Evolutionary conservation across 2,888 invertebrate genomes (phyloP).

Genomic region (Volucella bombylans): DNA sequence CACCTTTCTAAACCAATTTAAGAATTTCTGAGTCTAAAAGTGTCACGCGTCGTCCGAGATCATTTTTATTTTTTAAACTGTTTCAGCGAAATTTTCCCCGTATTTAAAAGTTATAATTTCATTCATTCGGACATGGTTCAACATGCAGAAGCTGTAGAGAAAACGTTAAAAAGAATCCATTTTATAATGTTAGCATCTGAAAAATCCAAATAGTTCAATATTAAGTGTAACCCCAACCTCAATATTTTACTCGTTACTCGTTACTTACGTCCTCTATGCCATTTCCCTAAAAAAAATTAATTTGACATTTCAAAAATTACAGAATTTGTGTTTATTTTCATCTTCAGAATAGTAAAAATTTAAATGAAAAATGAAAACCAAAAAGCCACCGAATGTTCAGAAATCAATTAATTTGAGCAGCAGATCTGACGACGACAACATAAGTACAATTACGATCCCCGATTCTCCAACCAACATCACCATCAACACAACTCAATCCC

Average conservation of each 20-base stretch:
- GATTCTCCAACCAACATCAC: slow-evolving; percentile 36
- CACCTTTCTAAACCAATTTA: too few relatives aligned
- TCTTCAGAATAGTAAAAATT: slow-evolving; percentile 28
- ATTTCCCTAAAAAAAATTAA: background rate
- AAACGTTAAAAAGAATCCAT: too few relatives aligned
- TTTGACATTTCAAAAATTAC: slow-evolving; percentile 14
- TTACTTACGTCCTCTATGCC: background rate
- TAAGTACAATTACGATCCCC: slow-evolving; percentile 47
- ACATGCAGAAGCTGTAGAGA: too few relatives aligned
- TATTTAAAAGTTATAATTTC: too few relatives aligned
- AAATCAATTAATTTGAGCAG: slow-evolving; percentile 31
- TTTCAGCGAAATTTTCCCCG: too few relatives aligned
- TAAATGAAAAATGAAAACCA: slow-evolving; percentile 40
- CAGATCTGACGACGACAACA: slow-evolving; percentile 48
- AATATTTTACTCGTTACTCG: slow-evolving; percentile 25
- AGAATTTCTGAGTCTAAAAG: too few relatives aligned
- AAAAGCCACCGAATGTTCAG: background rate
- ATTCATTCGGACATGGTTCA: too few relatives aligned
- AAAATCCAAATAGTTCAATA: background rate
- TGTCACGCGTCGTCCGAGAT: too few relatives aligned
- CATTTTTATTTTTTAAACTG: too few relatives aligned
- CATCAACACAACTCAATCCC: background rate
- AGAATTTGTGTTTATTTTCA: slow-evolving; percentile 52
- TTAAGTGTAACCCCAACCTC: background rate
- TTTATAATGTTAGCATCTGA: too few relatives aligned